Evolutionary conservation across 2,797 vertebrate species (phyloP).

Genomic region (Anguilla anguilla): DNA sequence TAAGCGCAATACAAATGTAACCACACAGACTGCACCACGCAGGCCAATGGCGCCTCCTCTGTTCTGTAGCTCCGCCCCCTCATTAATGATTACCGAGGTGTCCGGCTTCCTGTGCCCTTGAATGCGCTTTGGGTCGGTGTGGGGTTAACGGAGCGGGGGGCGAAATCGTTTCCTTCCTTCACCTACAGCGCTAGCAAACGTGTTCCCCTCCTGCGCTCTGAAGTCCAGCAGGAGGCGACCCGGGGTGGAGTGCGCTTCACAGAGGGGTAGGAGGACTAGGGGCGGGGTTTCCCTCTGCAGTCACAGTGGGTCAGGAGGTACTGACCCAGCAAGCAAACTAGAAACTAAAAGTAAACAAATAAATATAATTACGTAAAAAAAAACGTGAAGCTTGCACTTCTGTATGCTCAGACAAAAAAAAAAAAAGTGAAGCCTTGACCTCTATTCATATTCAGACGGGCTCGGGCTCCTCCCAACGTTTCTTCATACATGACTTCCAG

Average conservation of each 20-base stretch:
- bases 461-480: too few species aligned
- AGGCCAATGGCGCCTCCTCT: not conserved
- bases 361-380: too few species aligned
- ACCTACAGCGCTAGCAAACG: not conserved
- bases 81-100: not conserved
- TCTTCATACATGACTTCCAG: too few species aligned
- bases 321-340: too few species aligned
- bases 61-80: not conserved
- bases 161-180: not conserved
- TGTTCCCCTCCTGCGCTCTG: slow-evolving; percentile 11
- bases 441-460: too few species aligned
- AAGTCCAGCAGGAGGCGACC: not conserved
- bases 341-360: too few species aligned
- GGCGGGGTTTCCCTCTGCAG: not conserved
- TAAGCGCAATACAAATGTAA: not conserved
- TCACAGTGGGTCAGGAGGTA: not conserved
- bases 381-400: too few species aligned
- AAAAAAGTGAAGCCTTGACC: too few species aligned
- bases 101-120: not conserved
- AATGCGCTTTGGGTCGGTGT: not conserved
- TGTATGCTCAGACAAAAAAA: too few species aligned
- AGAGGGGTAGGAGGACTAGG: too few species aligned
- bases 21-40: not conserved
- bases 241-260: not conserved
- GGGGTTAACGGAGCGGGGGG: not conserved